Base-by-base conservation (phyloP, 2,797 vertebrate species). In the Myotis pilosus region DNA sequence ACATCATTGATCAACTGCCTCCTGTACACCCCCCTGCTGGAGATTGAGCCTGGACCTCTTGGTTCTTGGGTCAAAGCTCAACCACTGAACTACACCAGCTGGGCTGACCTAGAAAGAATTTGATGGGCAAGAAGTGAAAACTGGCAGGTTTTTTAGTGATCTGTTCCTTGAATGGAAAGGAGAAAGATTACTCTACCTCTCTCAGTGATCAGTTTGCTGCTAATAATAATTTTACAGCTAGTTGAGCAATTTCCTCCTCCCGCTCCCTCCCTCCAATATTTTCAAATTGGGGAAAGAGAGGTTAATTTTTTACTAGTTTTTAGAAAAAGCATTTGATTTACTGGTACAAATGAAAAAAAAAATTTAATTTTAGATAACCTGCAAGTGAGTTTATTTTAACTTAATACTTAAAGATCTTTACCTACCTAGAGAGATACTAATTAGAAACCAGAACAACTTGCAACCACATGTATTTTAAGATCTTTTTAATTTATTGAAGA, bases 241-340 rank as follows among this genome's bases (percentile, higher is more conserved):
- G 25, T 53, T 91, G 89, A 69, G 10, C 33, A 91, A 10, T 87
- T 95, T 84, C 1, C 36, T 57, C 23, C 15, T 6, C 22, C 49
- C 23, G 2, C 30, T 36, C 75, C 1, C 41, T 44, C 38, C 22
- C 49, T 22, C 19, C 33, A 68, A 28, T 91, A 55, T 92, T 92
- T 96, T 94, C 57, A 91, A 23, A 13, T 36, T 87, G 41, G 38
- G 33, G 44, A 33, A 91, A 88, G 91, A 51, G 19, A 75, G 38
- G 9, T 84, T 87, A 89, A 62, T 90, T 71, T 49, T 94, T 94
- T 38, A 82, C 44, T 87, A 57, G 38, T 22, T 74, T 91, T 44
- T 93, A 86, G 82, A 82, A 86, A 85, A 91, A 51, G 1, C 33
- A 78, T 93, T 94, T 89, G 49, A 36, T 95, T 95, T 84, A 62